Percentiles rank a stretch among this genome's conserved stretches.
phyloP scores from a whole-genome alignment of 2,113 vertebrate species.

The Marcusenius ussheri region DNA sequence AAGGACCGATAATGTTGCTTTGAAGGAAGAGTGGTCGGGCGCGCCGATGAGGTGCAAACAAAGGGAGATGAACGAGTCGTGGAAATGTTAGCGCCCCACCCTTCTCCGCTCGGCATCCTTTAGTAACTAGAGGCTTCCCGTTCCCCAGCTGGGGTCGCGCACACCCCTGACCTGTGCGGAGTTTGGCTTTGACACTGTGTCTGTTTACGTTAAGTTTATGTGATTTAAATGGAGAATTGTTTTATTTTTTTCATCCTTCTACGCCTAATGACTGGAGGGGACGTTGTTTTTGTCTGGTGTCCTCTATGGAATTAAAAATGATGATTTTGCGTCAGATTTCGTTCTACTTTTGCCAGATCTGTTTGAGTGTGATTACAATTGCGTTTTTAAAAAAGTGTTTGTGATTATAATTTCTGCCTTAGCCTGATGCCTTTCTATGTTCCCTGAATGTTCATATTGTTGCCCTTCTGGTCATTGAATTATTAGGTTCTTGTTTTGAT shows the following conservation, averaged over 20 bases:
- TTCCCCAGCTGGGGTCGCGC: background rate
- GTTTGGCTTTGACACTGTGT: background rate
- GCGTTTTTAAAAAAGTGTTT: background rate
- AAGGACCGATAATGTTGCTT: background rate
- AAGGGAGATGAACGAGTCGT: background rate
- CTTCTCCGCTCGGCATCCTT: conserved; percentile 14
- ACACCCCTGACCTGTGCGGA: conserved; percentile 28
- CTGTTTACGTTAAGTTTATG: background rate
- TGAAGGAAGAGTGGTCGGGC: background rate
- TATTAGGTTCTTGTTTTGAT: background rate
- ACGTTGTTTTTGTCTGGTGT: background rate
- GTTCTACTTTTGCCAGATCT: background rate
- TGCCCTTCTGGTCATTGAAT: background rate
- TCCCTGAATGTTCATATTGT: background rate
- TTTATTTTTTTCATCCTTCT: background rate
- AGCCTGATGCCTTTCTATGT: background rate
- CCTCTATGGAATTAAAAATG: background rate
- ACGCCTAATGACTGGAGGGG: background rate
- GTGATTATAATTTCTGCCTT: background rate
- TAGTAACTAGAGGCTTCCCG: background rate
- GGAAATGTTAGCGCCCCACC: conserved; percentile 36
- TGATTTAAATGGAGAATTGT: background rate
- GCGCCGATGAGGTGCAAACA: background rate
- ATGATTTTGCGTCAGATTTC: background rate
- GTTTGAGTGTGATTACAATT: background rate